These are phyloP conservation scores for Adineta ricciae DNA, from an alignment of 2,888 invertebrate genomes.

Conservation along the genomic window DNA sequence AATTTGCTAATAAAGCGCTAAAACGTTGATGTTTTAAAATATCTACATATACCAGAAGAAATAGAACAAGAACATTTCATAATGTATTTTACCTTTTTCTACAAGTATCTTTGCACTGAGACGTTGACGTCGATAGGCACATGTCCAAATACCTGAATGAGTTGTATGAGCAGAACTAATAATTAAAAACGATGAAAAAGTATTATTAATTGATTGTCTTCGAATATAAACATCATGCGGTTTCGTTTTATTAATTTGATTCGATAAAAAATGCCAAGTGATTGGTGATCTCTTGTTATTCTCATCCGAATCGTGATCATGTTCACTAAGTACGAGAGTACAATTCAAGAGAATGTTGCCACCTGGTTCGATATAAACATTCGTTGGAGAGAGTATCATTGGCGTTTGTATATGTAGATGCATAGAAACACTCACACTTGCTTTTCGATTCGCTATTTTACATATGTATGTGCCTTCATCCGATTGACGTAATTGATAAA, in stretches of 20 bases:
- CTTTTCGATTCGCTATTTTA: slow-evolving; percentile 10
- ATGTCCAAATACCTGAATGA: neutral
- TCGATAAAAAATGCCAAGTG: neutral
- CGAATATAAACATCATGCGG: neutral
- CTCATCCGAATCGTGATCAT: neutral
- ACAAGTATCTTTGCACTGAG: neutral
- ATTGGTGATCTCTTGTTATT: neutral
- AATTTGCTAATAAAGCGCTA: neutral
- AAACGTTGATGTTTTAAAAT: neutral
- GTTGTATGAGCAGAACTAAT: neutral
- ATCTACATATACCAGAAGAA: neutral
- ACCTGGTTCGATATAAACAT: neutral
- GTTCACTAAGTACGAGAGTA: neutral
- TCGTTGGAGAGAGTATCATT: neutral
- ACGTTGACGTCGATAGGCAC: neutral
- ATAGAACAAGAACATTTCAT: neutral
- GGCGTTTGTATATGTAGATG: neutral
- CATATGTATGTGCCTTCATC: slow-evolving; percentile 7
- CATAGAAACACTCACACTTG: neutral
- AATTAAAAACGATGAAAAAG: neutral
- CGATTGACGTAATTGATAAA: neutral
- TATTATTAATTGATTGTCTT: neutral
- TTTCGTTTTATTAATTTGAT: neutral
- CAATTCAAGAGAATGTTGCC: neutral
- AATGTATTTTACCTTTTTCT: neutral